Base-by-base conservation (phyloP, 2,888 invertebrate species). In the Tinea trinotella region DNA sequence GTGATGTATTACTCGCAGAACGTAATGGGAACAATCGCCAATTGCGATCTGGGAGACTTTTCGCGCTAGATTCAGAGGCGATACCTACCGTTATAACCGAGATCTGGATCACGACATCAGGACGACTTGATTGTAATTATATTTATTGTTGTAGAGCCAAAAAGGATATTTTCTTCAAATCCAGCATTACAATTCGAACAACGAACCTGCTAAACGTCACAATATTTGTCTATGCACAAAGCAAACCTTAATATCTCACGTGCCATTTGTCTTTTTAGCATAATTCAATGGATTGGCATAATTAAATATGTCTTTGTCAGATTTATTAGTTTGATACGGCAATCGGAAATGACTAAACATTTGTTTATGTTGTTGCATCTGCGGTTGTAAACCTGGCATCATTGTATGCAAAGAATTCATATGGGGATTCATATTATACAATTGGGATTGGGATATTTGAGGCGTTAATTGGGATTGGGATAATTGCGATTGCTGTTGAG, bases 251-350 rank as follows among this genome's bases (percentile, higher is more conserved):
- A 35, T 35, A 4, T 36, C 13, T 36, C 44, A 44, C 17, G 17
- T 44, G 3, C 18, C 44, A 17, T 44, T 44, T 3, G 3, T 44
- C 18, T 44, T 44, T 17, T 44, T 44, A 7, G 15, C 44, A 44
- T 44, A 44, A 44, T 44, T 44, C 17, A 44, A 44, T 15, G 44
- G 44, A 44, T 44, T 44, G 3, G 44, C 44, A 44, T 44, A 44
- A 17, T 44, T 15, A 44, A 44, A 44, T 17, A 44, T 17, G 10
- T 44, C 44, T 44, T 44, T 44, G 10, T 44, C 44, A 10, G 35
- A 10, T 44, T 44, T 44, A 17, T 44, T 17, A 5, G 44, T 12
- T 44, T 44, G 44, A 17, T 44, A 44, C 7, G 44, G 44, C 5
- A 44, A 17, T 17, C 44, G 3, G 10, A 44, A 44, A 13, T 44